Base-by-base conservation (phyloP, 1,140 invertebrate species). In the Panulirus ornatus region DNA sequence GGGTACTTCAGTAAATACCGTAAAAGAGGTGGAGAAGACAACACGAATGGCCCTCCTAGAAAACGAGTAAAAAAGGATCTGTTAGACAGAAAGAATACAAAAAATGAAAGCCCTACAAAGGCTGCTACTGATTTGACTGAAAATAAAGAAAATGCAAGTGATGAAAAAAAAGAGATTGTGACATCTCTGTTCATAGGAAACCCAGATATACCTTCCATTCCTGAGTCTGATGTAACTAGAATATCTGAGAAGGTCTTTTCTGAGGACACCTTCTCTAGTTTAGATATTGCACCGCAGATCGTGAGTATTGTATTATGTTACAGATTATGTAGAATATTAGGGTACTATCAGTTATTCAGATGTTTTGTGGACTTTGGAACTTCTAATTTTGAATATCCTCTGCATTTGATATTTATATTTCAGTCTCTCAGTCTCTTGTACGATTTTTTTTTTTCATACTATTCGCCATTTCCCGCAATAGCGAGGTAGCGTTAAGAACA, bases 161-260 rank as follows among this genome's bases (percentile, higher is more conserved):
- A 84, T 19, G 63, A 70, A 19, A 84, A 71, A 42, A 40, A 19
- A 27, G 82, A 84, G 2, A 84, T 84, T 27, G 2, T 84, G 6
- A 70, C 63, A 14, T 84, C 82, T 19, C 38, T 84, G 14, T 84
- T 84, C 42, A 42, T 22, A 0, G 82, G 82, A 16, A 84, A 84
- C 16, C 82, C 82, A 30, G 82, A 63, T 16, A 84, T 84, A n/a
- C 82, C 82, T 34, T 71, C 14, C 40, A 71, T 84, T 30, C 82
- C 63, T 36, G 30, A 84, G 58, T 70, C 82, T 2, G 22, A 84
- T 1, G 42, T 84, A n/a, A 22, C 19, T 1, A 84, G 36, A 66
- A 63, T 70, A 27, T 84, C 82, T 16, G 82, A 84, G 38, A 84
- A 84, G 54, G 82, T 84, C 11, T 84, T 84, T 66, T 84, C 82